These are phyloP conservation scores for Campylomormyrus numenius DNA, from an alignment of 2,113 vertebrate species.

Conservation along the genomic window DNA sequence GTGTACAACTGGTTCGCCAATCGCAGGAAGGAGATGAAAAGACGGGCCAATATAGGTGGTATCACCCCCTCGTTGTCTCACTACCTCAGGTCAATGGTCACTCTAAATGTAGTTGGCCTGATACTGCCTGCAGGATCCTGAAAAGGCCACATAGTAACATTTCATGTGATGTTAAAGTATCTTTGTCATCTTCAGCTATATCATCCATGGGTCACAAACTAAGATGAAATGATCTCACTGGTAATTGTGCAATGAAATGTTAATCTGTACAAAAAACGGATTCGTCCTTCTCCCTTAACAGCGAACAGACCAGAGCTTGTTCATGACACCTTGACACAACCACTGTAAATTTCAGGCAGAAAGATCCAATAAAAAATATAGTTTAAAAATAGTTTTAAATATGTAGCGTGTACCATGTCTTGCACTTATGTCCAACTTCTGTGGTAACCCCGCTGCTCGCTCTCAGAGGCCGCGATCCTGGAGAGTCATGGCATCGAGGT, in stretches of 20 bases:
- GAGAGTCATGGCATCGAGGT: slow-evolving; percentile 74
- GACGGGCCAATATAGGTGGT: slow-evolving; percentile 69
- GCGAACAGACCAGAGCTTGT: neutral
- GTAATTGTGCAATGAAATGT: neutral
- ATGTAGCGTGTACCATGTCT: neutral
- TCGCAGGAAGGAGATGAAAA: slow-evolving; percentile 75
- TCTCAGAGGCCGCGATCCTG: slow-evolving; percentile 69
- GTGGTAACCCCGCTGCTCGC: neutral
- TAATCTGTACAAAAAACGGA: slow-evolving; percentile 17
- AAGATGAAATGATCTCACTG: neutral
- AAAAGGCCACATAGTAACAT: neutral
- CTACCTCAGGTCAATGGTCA: neutral
- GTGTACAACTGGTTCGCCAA: slow-evolving; percentile 79
- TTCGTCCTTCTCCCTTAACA: neutral
- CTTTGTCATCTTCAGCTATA: neutral
- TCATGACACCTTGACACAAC: neutral
- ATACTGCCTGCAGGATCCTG: neutral
- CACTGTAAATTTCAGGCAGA: neutral
- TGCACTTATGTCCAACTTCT: neutral
- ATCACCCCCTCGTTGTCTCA: slow-evolving; percentile 9
- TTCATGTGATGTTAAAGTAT: neutral
- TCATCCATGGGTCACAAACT: neutral
- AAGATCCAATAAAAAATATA: no score
- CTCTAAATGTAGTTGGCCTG: neutral
- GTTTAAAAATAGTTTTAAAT: neutral